phyloP scores from a whole-genome alignment of 2,888 invertebrate species.

The Chymomyza caudatula region DNA sequence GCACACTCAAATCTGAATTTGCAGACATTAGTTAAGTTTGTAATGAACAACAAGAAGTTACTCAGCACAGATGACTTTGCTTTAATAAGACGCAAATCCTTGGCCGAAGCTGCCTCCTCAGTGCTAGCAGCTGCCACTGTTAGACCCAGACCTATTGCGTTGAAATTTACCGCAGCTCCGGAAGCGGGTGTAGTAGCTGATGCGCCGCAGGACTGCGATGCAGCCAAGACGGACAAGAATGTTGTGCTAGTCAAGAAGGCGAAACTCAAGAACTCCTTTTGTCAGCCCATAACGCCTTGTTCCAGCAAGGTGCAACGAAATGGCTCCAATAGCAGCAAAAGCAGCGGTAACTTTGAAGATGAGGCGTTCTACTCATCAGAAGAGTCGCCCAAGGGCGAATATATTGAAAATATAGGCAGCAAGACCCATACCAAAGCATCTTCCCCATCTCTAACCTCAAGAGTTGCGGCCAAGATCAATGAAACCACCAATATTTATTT shows the following conservation, averaged over 20 bases:
- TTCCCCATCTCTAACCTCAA: slow-evolving; percentile 75
- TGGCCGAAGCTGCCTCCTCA: slow-evolving; percentile 63
- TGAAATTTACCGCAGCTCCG: slow-evolving; percentile 49
- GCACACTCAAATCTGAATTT: slow-evolving; percentile 69
- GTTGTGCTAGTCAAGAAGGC: slow-evolving; percentile 66
- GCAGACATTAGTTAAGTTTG: slow-evolving; percentile 72
- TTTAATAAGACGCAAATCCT: slow-evolving; percentile 69
- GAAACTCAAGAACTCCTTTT: slow-evolving; percentile 53
- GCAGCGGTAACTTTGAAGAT: slow-evolving; percentile 57
- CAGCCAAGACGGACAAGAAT: slow-evolving; percentile 59
- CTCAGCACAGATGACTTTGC: slow-evolving; percentile 72
- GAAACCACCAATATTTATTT: slow-evolving; percentile 73
- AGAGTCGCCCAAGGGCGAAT: slow-evolving; percentile 23
- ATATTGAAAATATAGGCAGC: slow-evolving; percentile 10
- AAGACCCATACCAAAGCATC: slow-evolving; percentile 46
- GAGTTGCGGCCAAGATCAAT: slow-evolving; percentile 75
- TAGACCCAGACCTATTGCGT: slow-evolving; percentile 58
- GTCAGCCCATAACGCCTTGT: slow-evolving; percentile 27
- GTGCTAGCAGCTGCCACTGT: slow-evolving; percentile 60
- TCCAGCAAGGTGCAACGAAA: slow-evolving; percentile 35
- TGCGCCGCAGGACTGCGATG: slow-evolving; percentile 50
- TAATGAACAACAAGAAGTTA: slow-evolving; percentile 69
- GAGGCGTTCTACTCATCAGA: slow-evolving; percentile 57
- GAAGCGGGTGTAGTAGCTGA: slow-evolving; percentile 51
- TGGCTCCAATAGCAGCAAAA: slow-evolving; percentile 56